Base-by-base conservation (phyloP, 92 coral and sea anemone species). In the Diadumene lineata region DNA sequence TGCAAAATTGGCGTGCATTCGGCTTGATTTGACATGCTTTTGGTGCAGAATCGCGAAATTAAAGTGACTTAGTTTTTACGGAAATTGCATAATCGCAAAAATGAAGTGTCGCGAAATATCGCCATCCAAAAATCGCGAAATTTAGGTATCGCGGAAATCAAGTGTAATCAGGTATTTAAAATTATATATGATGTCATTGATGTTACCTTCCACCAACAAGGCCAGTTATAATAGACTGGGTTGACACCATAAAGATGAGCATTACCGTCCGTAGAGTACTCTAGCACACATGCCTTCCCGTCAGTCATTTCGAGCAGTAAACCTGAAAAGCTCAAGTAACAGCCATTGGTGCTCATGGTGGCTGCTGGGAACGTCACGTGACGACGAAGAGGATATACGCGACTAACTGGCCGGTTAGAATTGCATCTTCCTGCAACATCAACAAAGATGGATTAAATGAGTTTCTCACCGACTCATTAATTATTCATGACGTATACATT, bases 241-340 rank as follows among this genome's bases (percentile, higher is more conserved):
- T 48, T 81, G 1, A 76, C 86, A 65, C 51, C 83, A 72, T 82
- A 85, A 15, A 85, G 66, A 26, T 73, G 78, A 7, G 79, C 83
- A 30, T 78, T 80, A 21, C 90, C 90, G 32, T 85, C 75, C n/a
- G 69, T 64, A 0, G 77, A 69, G 64, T 81, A 85, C 53, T 85
- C 90, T 7, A 85, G 82, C 21, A 85, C 66, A 75, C 81, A 82
- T 7, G 79, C 68, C 18, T 64, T 69, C 2, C 85, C 85, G 28
- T 56, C 83, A 44, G 68, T 67, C n/a, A 79, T 82, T 56, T 81
- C 74, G 9, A 86, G 85, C 38, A 86, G 74, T 26, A 86, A 69
- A 8, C 79, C 90, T 34, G 90, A 79, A 56, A 81, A 86, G 16
- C 58, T 58, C 28, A 86, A 24, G 53, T 60, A 70, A 22, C 77